Conservation (phyloP, 1,140 invertebrate species). For the Hypsibius dujardini region DNA sequence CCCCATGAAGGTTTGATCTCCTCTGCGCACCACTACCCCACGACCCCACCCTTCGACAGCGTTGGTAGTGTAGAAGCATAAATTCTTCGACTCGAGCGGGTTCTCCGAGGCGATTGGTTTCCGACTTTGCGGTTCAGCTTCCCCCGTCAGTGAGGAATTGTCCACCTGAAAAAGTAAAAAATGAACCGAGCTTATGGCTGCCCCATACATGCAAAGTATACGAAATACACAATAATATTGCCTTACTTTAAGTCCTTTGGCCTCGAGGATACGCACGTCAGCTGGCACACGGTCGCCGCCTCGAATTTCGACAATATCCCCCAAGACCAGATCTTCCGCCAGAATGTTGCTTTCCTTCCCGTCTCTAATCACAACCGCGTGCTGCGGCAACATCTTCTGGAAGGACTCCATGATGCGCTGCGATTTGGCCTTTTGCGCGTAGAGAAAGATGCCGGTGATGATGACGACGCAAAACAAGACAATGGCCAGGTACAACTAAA, state of each 20-base stretch:
- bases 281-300: constrained; percentile 8
- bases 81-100: constrained; percentile 8
- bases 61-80: constrained; percentile 10
- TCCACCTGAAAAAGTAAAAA: constrained; percentile 25
- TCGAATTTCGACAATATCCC: constrained; percentile 12
- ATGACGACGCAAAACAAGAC: constrained; percentile 24
- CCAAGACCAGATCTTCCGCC: constrained; percentile 4
- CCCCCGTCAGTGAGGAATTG: constrained; percentile 10
- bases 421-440: constrained; percentile 24
- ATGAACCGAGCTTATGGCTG: constrained; percentile 24
- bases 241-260: neutral
- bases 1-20: neutral
- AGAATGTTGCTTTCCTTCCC: neutral
- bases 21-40: neutral
- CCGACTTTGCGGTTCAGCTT: neutral
- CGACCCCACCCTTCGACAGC: constrained; percentile 14
- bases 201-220: neutral
- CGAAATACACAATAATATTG: neutral
- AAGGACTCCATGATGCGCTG: constrained; percentile 15
- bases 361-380: neutral
- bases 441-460: constrained; percentile 24
- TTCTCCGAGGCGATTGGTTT: constrained; percentile 22
- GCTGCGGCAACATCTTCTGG: constrained; percentile 26
- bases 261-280: constrained; percentile 1
- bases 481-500: constrained; percentile 24